A percentile compares a stretch with the other conserved stretches of the same genome.
These are phyloP conservation scores for Leptobrachium ailaonicum DNA, from an alignment of 2,113 vertebrate genomes.

Conservation along the genomic window DNA sequence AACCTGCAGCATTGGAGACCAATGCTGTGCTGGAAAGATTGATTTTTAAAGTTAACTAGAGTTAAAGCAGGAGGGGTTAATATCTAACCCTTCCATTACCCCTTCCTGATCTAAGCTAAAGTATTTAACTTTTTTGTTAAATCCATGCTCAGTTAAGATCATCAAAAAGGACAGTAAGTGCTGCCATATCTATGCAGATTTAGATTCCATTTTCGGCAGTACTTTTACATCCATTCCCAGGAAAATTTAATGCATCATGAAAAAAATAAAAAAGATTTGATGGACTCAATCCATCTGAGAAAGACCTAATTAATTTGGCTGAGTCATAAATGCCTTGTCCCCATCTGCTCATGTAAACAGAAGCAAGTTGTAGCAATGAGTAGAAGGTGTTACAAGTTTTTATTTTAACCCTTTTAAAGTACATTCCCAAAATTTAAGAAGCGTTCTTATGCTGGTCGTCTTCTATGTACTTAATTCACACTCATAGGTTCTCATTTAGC, in stretches of 20 bases:
- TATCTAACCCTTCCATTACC: too few relatives aligned
- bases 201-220: not conserved
- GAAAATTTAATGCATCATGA: constrained; percentile 17
- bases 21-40: too few relatives aligned
- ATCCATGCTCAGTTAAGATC: not conserved
- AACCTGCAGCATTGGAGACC: too few relatives aligned
- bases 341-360: constrained; percentile 27
- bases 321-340: constrained; percentile 12
- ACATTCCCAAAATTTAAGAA: too few relatives aligned
- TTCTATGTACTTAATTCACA: too few relatives aligned
- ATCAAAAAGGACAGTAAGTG: not conserved
- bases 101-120: too few relatives aligned
- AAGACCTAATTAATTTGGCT: constrained; percentile 35
- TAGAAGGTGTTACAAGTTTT: too few relatives aligned
- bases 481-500: too few relatives aligned
- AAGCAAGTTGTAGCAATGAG: not conserved
- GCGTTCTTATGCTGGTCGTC: too few relatives aligned
- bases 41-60: too few relatives aligned
- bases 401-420: not conserved
- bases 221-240: constrained; percentile 8
- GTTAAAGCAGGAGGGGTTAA: too few relatives aligned
- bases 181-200: not conserved
- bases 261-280: constrained; percentile 25
- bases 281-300: constrained; percentile 14
- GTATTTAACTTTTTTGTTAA: too few relatives aligned